Conservation (phyloP, 2,888 invertebrate genomes). For the Caenorhabditis plicata region DNA sequence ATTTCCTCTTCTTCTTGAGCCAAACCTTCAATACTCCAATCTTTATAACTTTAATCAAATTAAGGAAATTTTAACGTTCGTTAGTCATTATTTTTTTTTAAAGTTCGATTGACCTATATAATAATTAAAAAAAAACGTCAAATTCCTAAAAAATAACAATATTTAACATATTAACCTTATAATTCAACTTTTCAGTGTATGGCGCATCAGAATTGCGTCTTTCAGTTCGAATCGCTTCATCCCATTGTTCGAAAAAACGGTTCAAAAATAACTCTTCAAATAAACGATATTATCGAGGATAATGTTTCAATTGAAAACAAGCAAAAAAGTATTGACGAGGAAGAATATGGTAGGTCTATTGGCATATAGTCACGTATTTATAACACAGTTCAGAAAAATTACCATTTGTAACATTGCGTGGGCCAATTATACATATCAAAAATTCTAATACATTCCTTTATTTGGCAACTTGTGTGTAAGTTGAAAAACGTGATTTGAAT, state of each 20-base stretch:
- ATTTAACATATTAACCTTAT: no score
- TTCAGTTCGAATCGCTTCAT: conserved; percentile 86
- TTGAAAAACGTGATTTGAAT: no score
- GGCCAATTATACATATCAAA: conserved; percentile 49
- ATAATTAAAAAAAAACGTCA: no score
- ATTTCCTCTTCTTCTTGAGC: no score
- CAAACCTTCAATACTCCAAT: no score
- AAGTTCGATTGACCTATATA: no score
- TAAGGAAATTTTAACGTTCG: no score
- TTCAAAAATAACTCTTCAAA: conserved; percentile 78
- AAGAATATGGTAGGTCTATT: conserved; percentile 17
- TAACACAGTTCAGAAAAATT: conserved; percentile 19
- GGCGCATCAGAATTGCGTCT: conserved; percentile 91
- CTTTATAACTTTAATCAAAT: no score
- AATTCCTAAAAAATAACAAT: no score
- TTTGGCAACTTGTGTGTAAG: conserved; percentile 53
- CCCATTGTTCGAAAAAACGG: conserved; percentile 70
- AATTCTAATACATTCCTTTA: conserved; percentile 46
- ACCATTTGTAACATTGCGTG: conserved; percentile 44
- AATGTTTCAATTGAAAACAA: conserved; percentile 72
- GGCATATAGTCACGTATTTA: not conserved
- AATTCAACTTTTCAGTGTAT: conserved; percentile 74
- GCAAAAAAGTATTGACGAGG: conserved; percentile 33
- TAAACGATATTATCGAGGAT: conserved; percentile 46
- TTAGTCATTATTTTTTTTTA: no score